These are phyloP conservation scores for Elysia chlorotica DNA, from an alignment of 1,140 invertebrate species.

Conservation along the genomic window DNA sequence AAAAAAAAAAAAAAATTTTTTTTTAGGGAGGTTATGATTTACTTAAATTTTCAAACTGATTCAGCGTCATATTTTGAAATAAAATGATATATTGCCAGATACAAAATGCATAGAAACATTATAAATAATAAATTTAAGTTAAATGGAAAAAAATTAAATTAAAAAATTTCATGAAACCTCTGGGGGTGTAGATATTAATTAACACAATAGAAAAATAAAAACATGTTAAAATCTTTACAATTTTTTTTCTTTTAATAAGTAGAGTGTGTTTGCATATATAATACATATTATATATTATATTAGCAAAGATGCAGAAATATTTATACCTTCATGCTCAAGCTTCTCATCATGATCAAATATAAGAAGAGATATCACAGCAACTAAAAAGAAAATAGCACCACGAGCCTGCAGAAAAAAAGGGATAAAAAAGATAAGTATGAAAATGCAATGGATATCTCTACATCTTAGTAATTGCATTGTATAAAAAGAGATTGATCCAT, in stretches of 20 bases:
- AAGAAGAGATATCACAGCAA: slow-evolving; percentile 62
- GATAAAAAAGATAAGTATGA: not conserved
- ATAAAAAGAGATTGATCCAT: not conserved
- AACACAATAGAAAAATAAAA: too few relatives aligned
- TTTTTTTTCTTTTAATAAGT: not conserved
- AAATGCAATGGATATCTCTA: not conserved
- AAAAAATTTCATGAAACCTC: too few relatives aligned
- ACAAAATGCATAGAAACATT: too few relatives aligned
- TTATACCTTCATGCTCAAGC: slow-evolving; percentile 41
- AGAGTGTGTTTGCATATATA: not conserved
- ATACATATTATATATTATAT: not conserved
- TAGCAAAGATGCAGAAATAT: not conserved
- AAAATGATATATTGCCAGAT: not conserved
- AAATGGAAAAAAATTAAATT: too few relatives aligned
- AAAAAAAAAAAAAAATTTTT: not conserved
- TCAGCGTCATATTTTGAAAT: not conserved
- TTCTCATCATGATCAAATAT: slow-evolving; percentile 66
- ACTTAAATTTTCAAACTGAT: not conserved
- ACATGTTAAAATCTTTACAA: not conserved
- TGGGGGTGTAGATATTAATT: not conserved
- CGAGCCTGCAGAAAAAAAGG: slow-evolving; percentile 47
- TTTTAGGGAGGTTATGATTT: not conserved
- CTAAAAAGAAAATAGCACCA: slow-evolving; percentile 61
- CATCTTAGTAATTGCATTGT: not conserved
- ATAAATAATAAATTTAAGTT: too few relatives aligned